A percentile compares a stretch with the other conserved stretches of the same genome.
Evolutionary conservation across 2,113 vertebrate species (phyloP).

Genomic region (Pseudorhombus dupliciocellatus): DNA sequence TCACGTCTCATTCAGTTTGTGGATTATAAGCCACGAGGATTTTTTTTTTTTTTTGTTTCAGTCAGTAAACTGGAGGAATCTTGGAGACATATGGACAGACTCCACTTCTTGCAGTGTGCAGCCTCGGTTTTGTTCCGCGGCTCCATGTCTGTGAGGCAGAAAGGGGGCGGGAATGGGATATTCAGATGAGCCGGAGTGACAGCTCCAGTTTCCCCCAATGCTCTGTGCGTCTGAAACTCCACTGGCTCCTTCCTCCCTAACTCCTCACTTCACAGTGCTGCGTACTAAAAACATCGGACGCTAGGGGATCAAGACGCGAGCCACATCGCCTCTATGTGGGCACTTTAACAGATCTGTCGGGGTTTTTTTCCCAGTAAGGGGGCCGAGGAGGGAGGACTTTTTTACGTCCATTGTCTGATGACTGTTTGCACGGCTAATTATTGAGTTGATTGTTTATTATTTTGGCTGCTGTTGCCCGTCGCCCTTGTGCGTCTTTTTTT

Average conservation of each 20-base stretch:
- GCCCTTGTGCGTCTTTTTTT: constrained; percentile 57
- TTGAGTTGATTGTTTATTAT: constrained; percentile 74
- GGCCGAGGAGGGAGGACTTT: constrained; percentile 76
- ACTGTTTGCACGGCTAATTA: constrained; percentile 72
- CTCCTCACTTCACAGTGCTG: constrained; percentile 87
- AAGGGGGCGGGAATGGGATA: constrained; percentile 88
- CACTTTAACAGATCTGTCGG: constrained; percentile 82
- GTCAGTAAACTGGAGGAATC: not conserved
- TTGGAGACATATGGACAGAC: not conserved
- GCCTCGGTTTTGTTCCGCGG: constrained; percentile 71
- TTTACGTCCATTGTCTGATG: constrained; percentile 71
- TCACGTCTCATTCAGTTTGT: too few species aligned
- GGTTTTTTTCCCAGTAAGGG: constrained; percentile 73
- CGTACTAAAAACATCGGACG: constrained; percentile 86
- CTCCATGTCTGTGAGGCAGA: constrained; percentile 73
- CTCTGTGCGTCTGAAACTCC: constrained; percentile 87
- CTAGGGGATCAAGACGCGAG: constrained; percentile 88
- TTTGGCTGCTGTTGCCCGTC: constrained; percentile 51
- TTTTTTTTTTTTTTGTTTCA: too few species aligned
- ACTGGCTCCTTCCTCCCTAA: constrained; percentile 88
- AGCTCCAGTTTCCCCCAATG: constrained; percentile 93
- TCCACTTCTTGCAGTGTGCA: constrained; percentile 55
- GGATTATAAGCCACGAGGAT: too few species aligned
- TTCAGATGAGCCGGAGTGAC: constrained; percentile 94
- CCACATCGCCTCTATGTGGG: constrained; percentile 82